Percentiles rank a stretch among this genome's conserved stretches.
These are phyloP conservation scores for Archilochus colubris DNA, from an alignment of 2,113 vertebrate species.

Conservation along the genomic window DNA sequence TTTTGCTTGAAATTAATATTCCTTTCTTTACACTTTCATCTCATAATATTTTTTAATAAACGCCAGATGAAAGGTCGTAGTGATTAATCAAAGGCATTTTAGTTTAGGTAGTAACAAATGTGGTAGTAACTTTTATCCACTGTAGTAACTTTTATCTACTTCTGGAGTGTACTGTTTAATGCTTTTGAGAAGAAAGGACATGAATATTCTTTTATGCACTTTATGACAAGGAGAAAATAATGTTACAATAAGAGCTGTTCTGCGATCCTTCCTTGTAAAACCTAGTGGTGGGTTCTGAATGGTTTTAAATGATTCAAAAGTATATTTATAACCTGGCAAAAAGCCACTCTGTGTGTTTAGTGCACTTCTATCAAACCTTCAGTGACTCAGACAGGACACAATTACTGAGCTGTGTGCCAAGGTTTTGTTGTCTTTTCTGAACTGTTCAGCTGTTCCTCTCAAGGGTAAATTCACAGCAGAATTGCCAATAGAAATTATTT, in stretches of 20 bases:
- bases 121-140: background rate
- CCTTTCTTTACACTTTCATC: background rate
- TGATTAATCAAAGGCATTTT: background rate
- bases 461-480: constrained; percentile 15
- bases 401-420: background rate
- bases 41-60: background rate
- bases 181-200: background rate
- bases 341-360: background rate
- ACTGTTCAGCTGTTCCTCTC: background rate
- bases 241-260: background rate
- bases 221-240: background rate
- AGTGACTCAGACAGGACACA: constrained; percentile 1
- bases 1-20: background rate
- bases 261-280: background rate
- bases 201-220: background rate
- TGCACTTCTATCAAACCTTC: background rate
- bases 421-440: constrained; percentile 13
- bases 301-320: background rate
- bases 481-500: background rate
- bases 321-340: constrained; percentile 4
- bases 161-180: background rate
- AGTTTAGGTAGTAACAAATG: background rate
- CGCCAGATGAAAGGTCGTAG: background rate
- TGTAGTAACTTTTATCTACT: background rate
- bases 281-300: background rate